phyloP scores from a whole-genome alignment of 2,888 invertebrate genomes.

The Drosophila flavopinicola region DNA sequence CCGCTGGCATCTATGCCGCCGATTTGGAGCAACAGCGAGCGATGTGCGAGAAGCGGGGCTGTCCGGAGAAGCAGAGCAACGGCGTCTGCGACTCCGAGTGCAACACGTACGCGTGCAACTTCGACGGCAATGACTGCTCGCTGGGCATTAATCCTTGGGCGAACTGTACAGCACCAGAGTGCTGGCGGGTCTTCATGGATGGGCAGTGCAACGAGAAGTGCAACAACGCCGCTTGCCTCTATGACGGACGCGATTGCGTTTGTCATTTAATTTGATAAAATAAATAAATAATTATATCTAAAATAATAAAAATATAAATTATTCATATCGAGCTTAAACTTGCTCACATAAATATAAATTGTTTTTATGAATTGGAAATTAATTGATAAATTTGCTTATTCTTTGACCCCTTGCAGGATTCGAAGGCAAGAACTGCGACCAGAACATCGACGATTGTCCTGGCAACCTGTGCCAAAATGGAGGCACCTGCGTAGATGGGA shows the following conservation, averaged over 20 bases:
- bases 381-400: background rate
- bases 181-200: constrained; percentile 96
- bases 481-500: constrained; percentile 95
- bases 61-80: constrained; percentile 92
- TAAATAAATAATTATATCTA: too few species aligned
- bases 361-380: too few species aligned
- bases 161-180: constrained; percentile 95
- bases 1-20: constrained; percentile 87
- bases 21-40: constrained; percentile 91
- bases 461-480: constrained; percentile 96
- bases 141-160: constrained; percentile 96
- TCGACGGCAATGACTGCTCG: constrained; percentile 97
- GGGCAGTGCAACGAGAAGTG: constrained; percentile 95
- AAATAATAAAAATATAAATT: too few species aligned
- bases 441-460: constrained; percentile 96
- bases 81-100: constrained; percentile 95
- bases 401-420: constrained; percentile 87
- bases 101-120: constrained; percentile 95
- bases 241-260: constrained; percentile 98
- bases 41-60: constrained; percentile 91
- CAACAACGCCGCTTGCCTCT: constrained; percentile 97
- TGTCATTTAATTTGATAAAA: too few species aligned
- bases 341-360: too few species aligned
- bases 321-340: too few species aligned
- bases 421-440: constrained; percentile 93